phyloP scores from a whole-genome alignment of 2,888 invertebrate species.

The Penaeus monodon region DNA sequence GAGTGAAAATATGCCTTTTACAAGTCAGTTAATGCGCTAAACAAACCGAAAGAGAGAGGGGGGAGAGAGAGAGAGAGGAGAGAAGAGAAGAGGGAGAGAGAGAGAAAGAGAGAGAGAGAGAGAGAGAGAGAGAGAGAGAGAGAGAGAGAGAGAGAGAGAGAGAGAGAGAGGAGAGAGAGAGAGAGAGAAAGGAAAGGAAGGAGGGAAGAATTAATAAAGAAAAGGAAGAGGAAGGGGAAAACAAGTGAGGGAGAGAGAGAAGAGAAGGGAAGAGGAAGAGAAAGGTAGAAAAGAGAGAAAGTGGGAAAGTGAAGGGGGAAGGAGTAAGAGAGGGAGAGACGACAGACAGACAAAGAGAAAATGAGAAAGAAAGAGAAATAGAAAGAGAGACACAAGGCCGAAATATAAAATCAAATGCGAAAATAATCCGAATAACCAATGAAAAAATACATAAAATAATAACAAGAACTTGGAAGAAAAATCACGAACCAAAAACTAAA shows the following conservation, averaged over 20 bases:
- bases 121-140: background rate
- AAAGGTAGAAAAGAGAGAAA: background rate
- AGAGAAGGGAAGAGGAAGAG: background rate
- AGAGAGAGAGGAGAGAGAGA: slow-evolving; percentile 14
- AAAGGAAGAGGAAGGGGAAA: slow-evolving; percentile 7
- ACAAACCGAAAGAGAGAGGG: no score
- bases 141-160: background rate
- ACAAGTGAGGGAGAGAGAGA: background rate
- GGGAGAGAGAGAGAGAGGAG: no score
- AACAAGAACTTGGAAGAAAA: background rate
- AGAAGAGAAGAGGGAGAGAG: background rate
- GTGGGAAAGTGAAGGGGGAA: background rate
- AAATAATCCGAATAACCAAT: background rate
- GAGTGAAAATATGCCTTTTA: no score
- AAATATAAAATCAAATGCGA: background rate
- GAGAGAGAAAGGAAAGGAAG: slow-evolving; percentile 30
- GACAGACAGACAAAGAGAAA: background rate
- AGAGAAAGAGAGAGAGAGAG: background rate
- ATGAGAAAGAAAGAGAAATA: no score
- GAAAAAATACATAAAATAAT: background rate
- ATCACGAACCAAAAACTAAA: background rate
- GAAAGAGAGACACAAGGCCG: background rate
- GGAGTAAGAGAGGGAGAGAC: background rate
- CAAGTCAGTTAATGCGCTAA: no score
- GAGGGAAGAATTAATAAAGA: slow-evolving; percentile 25